Percentiles rank a stretch among this genome's conserved stretches.
Evolutionary conservation across 2,113 vertebrate genomes (phyloP).

Genomic region (Calidris pugnax): DNA sequence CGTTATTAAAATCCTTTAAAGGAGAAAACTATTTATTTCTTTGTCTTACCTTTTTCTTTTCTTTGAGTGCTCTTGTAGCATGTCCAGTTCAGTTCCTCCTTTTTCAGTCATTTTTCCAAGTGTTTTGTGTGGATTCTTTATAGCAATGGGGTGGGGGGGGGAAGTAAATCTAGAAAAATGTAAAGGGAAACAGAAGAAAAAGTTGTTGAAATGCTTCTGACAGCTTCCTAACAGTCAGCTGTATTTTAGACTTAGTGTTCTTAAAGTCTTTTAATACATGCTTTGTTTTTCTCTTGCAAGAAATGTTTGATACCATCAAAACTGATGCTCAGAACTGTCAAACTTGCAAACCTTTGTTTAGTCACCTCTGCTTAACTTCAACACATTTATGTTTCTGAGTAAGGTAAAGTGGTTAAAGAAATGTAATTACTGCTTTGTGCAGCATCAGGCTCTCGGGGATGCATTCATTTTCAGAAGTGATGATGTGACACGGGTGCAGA

Average conservation of each 20-base stretch:
- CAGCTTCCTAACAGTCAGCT: not conserved
- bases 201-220: not conserved
- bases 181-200: not conserved
- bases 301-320: not conserved
- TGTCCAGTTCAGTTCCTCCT: not conserved
- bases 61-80: not conserved
- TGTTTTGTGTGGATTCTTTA: not conserved
- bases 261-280: not conserved
- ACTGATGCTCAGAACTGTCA: not conserved
- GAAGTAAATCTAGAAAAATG: not conserved
- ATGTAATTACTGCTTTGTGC: not conserved
- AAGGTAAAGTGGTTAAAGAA: not conserved
- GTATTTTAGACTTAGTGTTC: not conserved
- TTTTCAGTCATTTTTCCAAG: not conserved
- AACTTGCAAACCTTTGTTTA: not conserved
- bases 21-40: not conserved
- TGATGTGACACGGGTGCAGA: not conserved
- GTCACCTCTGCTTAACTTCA: not conserved
- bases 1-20: not conserved
- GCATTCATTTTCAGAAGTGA: not conserved
- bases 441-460: not conserved
- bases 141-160: fast-evolving
- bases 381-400: not conserved
- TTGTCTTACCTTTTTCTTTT: not conserved
- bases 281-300: not conserved